Base-by-base conservation (phyloP, 2,888 invertebrate genomes). In the Adineta ricciae region DNA sequence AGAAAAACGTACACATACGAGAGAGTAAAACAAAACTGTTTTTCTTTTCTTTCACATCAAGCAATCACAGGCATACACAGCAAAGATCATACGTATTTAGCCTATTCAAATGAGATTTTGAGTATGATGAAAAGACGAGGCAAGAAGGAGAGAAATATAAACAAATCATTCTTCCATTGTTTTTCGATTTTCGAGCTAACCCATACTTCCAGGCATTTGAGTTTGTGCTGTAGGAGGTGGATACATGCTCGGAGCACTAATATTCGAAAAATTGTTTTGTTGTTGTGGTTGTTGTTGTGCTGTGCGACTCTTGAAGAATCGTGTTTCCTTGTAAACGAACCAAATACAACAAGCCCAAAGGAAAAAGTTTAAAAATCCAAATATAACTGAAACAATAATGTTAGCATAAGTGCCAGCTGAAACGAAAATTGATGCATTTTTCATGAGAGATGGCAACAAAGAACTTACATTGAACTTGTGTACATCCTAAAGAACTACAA, bases 291-390 rank as follows among this genome's bases (percentile, higher is more conserved):
- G 78, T 38, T 49, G 64, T 54, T 83, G 83, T 41, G 52, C 72
- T 38, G 46, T 49, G 32, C 84, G 50, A 38, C 64, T 82, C 73
- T 87, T 87, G 86, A 86, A 88, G 88, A 88, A 89, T n/a, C 82
- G 86, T n/a, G 94, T 94, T 89, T 94, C 94, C 89, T 94, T 94
- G 91, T 93, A 94, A 86, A 94, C 90, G 90, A 94, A 94, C 94
- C 94, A 94, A 87, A 93, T 90, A 90, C 93, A 93, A 86, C 93
- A 92, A n/a, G 92, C 92, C 93, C 94, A 94, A 49, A 94, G 90
- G 87, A 93, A 91, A 90, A 93, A 93, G 89, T 93, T 94, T 87
- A 93, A 91, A 91, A 93, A 94, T 72, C 94, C 94, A 89, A 94
- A 92, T 87, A 94, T 92, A 41, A 78, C 78, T n/a, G 78, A 78